Conservation (phyloP, 2,888 invertebrate species). For the Eretmocerus hayati region DNA sequence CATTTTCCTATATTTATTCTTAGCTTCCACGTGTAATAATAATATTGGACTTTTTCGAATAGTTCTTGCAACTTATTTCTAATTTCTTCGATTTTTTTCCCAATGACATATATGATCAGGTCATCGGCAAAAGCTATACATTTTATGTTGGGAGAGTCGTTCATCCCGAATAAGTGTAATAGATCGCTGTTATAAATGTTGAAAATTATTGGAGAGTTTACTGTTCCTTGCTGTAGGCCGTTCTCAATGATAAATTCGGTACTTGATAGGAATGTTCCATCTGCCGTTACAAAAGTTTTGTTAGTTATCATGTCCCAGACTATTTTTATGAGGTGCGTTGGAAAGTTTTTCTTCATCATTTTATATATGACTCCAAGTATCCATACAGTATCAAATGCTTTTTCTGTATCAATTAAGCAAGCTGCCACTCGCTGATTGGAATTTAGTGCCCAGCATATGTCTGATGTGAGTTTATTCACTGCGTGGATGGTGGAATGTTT, state of each 20-base stretch:
- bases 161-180: slow-evolving; percentile 7
- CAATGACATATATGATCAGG: slow-evolving; percentile 3
- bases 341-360: slow-evolving; percentile 15
- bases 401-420: slow-evolving; percentile 18
- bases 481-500: slow-evolving; percentile 23
- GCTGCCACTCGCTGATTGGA: slow-evolving; percentile 9
- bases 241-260: slow-evolving; percentile 5
- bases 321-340: slow-evolving; percentile 8
- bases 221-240: slow-evolving; percentile 16
- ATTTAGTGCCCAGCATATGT: slow-evolving; percentile 11
- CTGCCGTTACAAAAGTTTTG: slow-evolving; percentile 10
- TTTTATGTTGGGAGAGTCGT: not conserved
- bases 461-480: slow-evolving; percentile 12
- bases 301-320: slow-evolving; percentile 15
- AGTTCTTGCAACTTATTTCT: slow-evolving; percentile 4
- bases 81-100: not conserved
- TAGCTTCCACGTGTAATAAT: slow-evolving; percentile 20
- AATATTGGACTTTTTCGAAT: slow-evolving; percentile 10
- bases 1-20: slow-evolving; percentile 16
- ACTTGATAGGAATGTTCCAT: not conserved
- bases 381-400: slow-evolving; percentile 20
- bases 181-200: slow-evolving; percentile 22
- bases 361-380: slow-evolving; percentile 17
- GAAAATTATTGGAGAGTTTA: slow-evolving; percentile 14
- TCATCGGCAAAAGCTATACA: slow-evolving; percentile 20